A percentile compares a stretch with the other conserved stretches of the same genome.
Evolutionary conservation across 1,140 invertebrate genomes (phyloP).

Genomic region (Trissolcus basalis): DNA sequence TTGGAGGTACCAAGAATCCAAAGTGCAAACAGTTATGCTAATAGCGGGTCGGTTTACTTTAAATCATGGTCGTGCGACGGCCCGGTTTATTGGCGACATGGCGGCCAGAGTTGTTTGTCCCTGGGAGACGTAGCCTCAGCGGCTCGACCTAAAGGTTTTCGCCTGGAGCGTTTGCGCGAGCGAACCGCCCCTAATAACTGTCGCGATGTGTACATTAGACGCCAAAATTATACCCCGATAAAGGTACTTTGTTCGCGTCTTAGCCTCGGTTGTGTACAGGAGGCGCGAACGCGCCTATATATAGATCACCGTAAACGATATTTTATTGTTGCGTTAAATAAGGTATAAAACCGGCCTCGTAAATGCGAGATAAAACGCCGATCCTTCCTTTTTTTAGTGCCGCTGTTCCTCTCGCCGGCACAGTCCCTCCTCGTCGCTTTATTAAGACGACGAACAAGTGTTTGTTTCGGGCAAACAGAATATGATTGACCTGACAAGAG

Average conservation of each 20-base stretch:
- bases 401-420: background rate
- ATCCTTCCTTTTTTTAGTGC: constrained; percentile 1
- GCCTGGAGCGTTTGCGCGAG: constrained; percentile 46
- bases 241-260: constrained; percentile 56
- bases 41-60: constrained; percentile 30
- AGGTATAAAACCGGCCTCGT: constrained; percentile 50
- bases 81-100: constrained; percentile 47
- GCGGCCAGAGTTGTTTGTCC: constrained; percentile 61
- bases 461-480: constrained; percentile 26
- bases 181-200: constrained; percentile 63
- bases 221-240: constrained; percentile 68
- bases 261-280: constrained; percentile 32
- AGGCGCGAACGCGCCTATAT: constrained; percentile 45
- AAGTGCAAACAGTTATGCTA: constrained; percentile 32
- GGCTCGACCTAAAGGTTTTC: constrained; percentile 56
- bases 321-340: constrained; percentile 60
- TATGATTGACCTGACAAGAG: constrained; percentile 33
- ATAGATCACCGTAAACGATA: constrained; percentile 49
- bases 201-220: constrained; percentile 61
- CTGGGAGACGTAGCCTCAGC: constrained; percentile 41
- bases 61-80: constrained; percentile 32
- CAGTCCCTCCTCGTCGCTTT: constrained; percentile 17
- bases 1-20: constrained; percentile 11
- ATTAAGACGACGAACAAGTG: constrained; percentile 47
- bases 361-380: constrained; percentile 51